These are phyloP conservation scores for Andricus grossulariae DNA, from an alignment of 1,140 invertebrate genomes.

Conservation along the genomic window DNA sequence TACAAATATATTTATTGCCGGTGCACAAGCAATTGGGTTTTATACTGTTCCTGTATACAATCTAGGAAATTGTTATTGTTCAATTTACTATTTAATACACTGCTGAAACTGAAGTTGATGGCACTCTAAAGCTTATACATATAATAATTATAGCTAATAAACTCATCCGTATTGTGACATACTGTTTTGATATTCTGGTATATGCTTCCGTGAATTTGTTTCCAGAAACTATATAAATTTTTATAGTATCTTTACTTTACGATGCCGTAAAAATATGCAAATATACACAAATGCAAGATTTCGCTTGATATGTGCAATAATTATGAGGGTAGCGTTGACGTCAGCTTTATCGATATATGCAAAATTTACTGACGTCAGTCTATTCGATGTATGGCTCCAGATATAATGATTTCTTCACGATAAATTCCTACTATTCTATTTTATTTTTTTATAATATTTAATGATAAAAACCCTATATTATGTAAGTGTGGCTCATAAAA, in stretches of 20 bases:
- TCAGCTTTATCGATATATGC: constrained; percentile 22
- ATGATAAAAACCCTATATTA: too few relatives aligned
- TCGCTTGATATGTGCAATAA: not conserved
- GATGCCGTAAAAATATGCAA: not conserved
- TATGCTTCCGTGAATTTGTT: not conserved
- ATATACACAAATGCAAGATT: not conserved
- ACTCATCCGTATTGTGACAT: not conserved
- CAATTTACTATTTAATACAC: constrained; percentile 21
- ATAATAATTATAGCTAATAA: constrained; percentile 22
- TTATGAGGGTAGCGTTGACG: constrained; percentile 19
- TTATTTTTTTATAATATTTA: too few relatives aligned
- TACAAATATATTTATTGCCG: not conserved
- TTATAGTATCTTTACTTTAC: not conserved
- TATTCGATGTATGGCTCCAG: not conserved
- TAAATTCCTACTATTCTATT: too few relatives aligned
- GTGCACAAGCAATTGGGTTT: not conserved
- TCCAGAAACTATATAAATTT: not conserved
- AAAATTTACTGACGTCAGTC: constrained; percentile 20
- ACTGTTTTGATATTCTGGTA: not conserved
- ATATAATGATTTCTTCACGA: too few relatives aligned
- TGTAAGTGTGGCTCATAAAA: too few relatives aligned
- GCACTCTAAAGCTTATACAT: constrained; percentile 15
- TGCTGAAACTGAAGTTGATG: constrained; percentile 1
- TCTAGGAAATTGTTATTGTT: constrained; percentile 19
- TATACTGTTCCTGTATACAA: not conserved